These are phyloP conservation scores for Drosophila planitibia DNA, from an alignment of 2,888 invertebrate species.

Conservation along the genomic window DNA sequence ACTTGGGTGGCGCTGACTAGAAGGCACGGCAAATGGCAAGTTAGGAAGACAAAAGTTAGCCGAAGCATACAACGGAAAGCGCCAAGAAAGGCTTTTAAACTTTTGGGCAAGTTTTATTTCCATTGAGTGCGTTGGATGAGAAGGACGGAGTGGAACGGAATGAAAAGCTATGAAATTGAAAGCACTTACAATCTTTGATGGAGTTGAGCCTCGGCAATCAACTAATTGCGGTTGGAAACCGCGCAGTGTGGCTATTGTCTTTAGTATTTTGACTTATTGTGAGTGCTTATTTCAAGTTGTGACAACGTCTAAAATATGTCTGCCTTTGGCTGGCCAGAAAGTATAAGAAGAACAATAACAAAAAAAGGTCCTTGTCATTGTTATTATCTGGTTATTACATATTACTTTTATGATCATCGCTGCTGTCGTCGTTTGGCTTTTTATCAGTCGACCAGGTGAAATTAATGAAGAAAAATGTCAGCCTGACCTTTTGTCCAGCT, in stretches of 20 bases:
- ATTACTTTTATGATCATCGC: constrained; percentile 64
- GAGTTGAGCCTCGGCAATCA: constrained; percentile 69
- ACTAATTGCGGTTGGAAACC: constrained; percentile 67
- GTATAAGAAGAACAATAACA: background rate
- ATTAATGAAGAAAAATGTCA: constrained; percentile 76
- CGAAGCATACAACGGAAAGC: constrained; percentile 57
- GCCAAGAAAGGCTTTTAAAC: constrained; percentile 79
- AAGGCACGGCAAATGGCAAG: background rate
- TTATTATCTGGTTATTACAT: constrained; percentile 68
- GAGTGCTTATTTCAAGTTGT: constrained; percentile 20
- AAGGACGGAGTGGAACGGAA: constrained; percentile 8
- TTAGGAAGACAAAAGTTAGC: constrained; percentile 66
- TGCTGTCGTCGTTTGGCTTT: constrained; percentile 48
- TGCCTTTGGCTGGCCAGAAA: constrained; percentile 11
- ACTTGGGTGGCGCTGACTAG: background rate
- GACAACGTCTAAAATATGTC: constrained; percentile 28
- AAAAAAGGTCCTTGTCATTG: constrained; percentile 40
- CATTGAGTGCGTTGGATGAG: constrained; percentile 50
- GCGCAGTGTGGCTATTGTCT: constrained; percentile 36
- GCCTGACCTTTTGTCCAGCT: constrained; percentile 56
- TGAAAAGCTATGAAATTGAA: constrained; percentile 69
- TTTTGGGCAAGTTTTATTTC: constrained; percentile 79
- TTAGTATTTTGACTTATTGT: constrained; percentile 10
- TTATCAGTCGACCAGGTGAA: constrained; percentile 77
- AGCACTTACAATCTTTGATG: constrained; percentile 73